phyloP scores from a whole-genome alignment of 2,888 invertebrate genomes.

The Idaea straminata region DNA sequence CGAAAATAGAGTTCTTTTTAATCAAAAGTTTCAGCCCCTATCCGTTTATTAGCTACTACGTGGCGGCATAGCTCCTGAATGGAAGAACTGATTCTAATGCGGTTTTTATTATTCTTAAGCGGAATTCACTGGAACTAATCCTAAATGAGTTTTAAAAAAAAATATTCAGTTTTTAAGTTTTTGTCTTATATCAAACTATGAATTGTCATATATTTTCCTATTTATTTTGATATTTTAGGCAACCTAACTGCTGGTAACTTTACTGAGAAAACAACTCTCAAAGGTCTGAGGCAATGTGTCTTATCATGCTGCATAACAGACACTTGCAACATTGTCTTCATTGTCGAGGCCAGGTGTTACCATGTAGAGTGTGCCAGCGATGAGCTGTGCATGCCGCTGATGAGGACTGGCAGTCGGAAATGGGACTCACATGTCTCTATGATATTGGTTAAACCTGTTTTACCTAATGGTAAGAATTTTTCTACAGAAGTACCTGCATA shows the following conservation, averaged over 20 bases:
- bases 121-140: neutral
- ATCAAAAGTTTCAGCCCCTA: neutral
- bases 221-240: slow-evolving; percentile 41
- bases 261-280: slow-evolving; percentile 74
- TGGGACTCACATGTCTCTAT: slow-evolving; percentile 84
- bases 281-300: slow-evolving; percentile 82
- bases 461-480: slow-evolving; percentile 68
- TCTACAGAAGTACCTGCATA: neutral
- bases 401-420: slow-evolving; percentile 72
- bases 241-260: slow-evolving; percentile 82
- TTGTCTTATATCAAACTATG: neutral
- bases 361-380: slow-evolving; percentile 87
- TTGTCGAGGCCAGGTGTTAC: slow-evolving; percentile 87
- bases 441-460: slow-evolving; percentile 87
- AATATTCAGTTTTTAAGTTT: neutral
- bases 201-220: neutral
- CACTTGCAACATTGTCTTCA: slow-evolving; percentile 89
- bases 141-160: neutral
- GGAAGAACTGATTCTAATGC: neutral
- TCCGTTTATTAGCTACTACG: neutral
- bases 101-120: neutral
- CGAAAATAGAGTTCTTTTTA: neutral
- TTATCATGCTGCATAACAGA: slow-evolving; percentile 83
- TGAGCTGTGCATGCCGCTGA: slow-evolving; percentile 85
- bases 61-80: neutral